Conservation (phyloP, 2,888 invertebrate species). For the Ornithoptera alexandrae region DNA sequence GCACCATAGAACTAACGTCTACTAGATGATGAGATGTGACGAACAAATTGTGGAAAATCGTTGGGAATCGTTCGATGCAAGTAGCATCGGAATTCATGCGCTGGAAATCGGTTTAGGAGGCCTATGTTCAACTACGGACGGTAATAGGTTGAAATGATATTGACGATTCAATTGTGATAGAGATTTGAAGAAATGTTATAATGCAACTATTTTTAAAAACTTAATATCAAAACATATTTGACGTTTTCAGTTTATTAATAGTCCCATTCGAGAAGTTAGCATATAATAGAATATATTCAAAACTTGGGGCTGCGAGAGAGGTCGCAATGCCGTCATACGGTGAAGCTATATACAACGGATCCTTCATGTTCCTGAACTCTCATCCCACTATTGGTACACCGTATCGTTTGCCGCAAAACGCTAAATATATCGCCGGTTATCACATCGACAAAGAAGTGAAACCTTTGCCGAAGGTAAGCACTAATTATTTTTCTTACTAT, state of each 20-base stretch:
- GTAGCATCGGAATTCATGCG: no score
- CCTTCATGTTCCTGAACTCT: slow-evolving; percentile 53
- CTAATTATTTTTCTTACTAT: neutral
- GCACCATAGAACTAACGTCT: no score
- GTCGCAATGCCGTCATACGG: slow-evolving; percentile 48
- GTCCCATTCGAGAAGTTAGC: slow-evolving; percentile 42
- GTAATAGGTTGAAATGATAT: no score
- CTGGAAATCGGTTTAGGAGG: no score
- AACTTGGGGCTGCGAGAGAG: slow-evolving; percentile 50
- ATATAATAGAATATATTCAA: slow-evolving; percentile 44
- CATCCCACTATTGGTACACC: slow-evolving; percentile 48
- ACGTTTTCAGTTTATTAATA: slow-evolving; percentile 45
- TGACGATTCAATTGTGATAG: neutral
- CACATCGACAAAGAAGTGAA: slow-evolving; percentile 49
- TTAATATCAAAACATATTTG: neutral
- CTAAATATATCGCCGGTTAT: slow-evolving; percentile 54
- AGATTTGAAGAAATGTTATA: neutral
- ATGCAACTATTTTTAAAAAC: neutral
- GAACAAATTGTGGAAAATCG: no score
- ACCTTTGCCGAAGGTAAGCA: slow-evolving; percentile 53
- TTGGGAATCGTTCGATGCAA: no score
- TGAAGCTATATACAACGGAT: slow-evolving; percentile 51
- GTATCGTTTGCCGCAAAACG: slow-evolving; percentile 48
- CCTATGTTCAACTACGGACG: no score
- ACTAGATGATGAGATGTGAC: no score